A percentile compares a stretch with the other conserved stretches of the same genome.
phyloP scores from a whole-genome alignment of 2,888 invertebrate genomes.

The Tiphia femorata region DNA sequence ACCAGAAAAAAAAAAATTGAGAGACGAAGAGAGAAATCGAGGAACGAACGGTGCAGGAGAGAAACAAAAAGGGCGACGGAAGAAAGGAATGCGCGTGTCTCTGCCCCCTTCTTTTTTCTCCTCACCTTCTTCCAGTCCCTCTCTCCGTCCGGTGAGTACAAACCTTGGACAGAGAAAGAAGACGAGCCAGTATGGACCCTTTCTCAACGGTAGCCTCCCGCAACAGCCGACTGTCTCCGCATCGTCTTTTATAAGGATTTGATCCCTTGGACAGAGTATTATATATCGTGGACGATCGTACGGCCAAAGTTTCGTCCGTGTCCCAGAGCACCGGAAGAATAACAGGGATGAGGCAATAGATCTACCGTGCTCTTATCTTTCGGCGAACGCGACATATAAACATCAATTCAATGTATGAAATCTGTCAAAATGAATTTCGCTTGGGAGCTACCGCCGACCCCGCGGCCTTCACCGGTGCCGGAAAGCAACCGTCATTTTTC shows the following conservation, averaged over 20 bases:
- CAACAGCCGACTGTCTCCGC: constrained; percentile 29
- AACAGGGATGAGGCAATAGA: no score
- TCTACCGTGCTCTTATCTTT: constrained; percentile 64
- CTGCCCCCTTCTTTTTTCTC: no score
- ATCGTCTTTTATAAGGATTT: constrained; percentile 52
- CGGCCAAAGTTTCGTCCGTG: constrained; percentile 49
- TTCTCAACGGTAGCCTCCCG: constrained; percentile 18
- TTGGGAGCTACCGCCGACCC: constrained; percentile 46
- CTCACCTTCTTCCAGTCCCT: no score
- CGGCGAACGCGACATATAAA: constrained; percentile 62
- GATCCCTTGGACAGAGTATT: constrained; percentile 55
- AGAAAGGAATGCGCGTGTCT: no score
- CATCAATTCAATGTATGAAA: constrained; percentile 68
- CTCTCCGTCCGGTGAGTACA: no score
- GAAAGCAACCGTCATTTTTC: constrained; percentile 59
- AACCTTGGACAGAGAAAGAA: no score
- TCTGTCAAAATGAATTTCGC: constrained; percentile 67
- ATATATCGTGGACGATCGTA: constrained; percentile 42
- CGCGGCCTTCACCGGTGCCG: constrained; percentile 6
- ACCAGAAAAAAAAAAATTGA: no score
- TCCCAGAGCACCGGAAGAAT: no score
- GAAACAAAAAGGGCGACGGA: no score
- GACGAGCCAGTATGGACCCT: constrained; percentile 19
- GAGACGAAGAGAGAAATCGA: no score
- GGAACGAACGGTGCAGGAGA: no score